These are phyloP conservation scores for Pangasianodon gigas DNA, from an alignment of 2,113 vertebrate species.

Conservation along the genomic window DNA sequence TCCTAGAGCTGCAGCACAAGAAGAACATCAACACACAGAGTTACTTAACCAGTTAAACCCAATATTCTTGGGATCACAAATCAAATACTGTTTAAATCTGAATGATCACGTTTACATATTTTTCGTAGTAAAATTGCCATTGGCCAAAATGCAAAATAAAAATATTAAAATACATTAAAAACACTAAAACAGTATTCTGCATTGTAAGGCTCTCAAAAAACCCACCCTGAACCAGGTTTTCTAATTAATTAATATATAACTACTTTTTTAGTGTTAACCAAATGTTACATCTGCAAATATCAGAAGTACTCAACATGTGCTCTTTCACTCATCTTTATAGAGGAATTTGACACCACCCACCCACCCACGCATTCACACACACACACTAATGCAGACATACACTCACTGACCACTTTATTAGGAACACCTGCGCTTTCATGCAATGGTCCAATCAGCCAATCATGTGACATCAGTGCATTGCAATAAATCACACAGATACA, in stretches of 20 bases:
- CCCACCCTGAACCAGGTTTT: too few relatives aligned
- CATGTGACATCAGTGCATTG: too few relatives aligned
- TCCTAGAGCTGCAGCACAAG: constrained; percentile 71
- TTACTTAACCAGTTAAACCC: not conserved
- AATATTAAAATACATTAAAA: too few relatives aligned
- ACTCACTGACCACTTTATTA: not conserved
- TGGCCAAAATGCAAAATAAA: too few relatives aligned
- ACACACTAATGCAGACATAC: not conserved
- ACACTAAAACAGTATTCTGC: too few relatives aligned
- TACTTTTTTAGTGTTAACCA: not conserved
- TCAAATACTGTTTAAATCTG: not conserved
- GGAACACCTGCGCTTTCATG: not conserved
- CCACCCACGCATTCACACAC: not conserved
- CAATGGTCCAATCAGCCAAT: not conserved
- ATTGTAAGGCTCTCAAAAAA: too few relatives aligned
- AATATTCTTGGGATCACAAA: not conserved
- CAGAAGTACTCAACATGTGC: too few relatives aligned
- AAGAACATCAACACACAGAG: not conserved
- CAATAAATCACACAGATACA: not conserved
- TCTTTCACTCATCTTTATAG: not conserved
- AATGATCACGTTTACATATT: not conserved
- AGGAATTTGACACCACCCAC: not conserved
- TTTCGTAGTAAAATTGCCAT: too few relatives aligned
- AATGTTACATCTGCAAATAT: not conserved
- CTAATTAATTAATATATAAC: too few relatives aligned